These are phyloP conservation scores for Styela clava DNA, from an alignment of 23 tunicate species.

Conservation along the genomic window DNA sequence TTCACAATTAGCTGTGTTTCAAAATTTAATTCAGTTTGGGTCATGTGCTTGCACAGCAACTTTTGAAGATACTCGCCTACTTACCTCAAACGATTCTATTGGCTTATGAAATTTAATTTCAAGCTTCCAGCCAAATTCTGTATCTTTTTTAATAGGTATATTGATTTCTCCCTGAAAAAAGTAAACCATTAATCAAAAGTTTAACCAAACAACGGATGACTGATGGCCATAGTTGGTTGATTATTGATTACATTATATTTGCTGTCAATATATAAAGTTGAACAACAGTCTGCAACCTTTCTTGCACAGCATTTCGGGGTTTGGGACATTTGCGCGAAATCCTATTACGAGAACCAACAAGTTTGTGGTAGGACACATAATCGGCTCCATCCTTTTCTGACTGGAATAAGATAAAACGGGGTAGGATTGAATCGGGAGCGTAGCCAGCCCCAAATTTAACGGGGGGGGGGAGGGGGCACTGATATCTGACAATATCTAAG, in stretches of 20 bases:
- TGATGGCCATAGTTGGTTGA: no score
- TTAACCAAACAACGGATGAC: no score
- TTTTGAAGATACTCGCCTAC: no score
- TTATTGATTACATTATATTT: neutral
- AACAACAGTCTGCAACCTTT: neutral
- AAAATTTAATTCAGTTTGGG: no score
- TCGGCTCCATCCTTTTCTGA: neutral
- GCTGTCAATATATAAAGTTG: neutral
- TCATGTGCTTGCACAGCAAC: no score
- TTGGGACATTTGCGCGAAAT: no score
- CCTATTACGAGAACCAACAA: neutral
- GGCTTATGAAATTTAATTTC: constrained; percentile 23
- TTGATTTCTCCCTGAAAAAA: constrained; percentile 7
- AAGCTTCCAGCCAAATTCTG: constrained; percentile 16
- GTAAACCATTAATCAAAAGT: neutral
- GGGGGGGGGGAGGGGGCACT: no score
- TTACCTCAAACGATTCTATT: constrained; percentile 15
- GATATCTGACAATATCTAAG: neutral
- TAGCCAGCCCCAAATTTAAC: no score
- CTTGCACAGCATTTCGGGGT: no score
- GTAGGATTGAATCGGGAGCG: no score
- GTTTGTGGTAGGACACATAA: neutral
- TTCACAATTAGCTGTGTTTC: no score
- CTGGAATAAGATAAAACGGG: no score
- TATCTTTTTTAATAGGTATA: constrained; percentile 16